These are phyloP conservation scores for Plestiodon gilberti DNA, from an alignment of 2,113 vertebrate species.

Conservation along the genomic window DNA sequence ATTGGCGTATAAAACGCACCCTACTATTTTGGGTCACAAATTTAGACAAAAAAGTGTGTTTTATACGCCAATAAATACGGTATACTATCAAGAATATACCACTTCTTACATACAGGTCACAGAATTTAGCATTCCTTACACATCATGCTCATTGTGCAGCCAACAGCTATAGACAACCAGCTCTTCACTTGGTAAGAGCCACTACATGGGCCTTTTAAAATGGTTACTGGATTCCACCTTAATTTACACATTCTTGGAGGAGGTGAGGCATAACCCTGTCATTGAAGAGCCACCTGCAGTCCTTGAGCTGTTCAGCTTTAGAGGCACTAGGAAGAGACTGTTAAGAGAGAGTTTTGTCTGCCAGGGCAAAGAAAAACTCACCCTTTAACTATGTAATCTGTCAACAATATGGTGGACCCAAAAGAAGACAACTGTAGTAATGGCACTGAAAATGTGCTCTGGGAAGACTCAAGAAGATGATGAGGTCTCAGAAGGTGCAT, in stretches of 20 bases:
- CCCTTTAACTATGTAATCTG: background rate
- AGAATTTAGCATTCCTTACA: too few species aligned
- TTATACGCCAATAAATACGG: too few species aligned
- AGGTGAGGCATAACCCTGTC: background rate
- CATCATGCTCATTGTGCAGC: too few species aligned
- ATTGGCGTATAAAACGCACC: too few species aligned
- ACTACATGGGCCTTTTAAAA: background rate
- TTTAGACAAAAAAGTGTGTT: too few species aligned
- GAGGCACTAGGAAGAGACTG: background rate
- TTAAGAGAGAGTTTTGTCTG: background rate
- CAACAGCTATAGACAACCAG: too few species aligned
- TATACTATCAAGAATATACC: too few species aligned
- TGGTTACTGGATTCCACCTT: background rate
- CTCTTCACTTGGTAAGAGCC: too few species aligned
- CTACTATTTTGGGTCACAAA: too few species aligned
- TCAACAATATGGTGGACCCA: background rate
- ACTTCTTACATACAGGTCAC: too few species aligned
- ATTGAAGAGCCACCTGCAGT: too few species aligned
- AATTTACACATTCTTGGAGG: background rate
- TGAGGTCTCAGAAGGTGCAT: background rate
- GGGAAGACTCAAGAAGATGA: background rate
- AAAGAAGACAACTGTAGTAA: background rate
- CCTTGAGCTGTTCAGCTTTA: background rate
- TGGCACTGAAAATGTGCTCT: background rate
- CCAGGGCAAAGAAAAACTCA: background rate